Evolutionary conservation across 2,888 invertebrate species (phyloP), one percentile per base, ranked within the genome.

Genomic region (Exephanes ischioxanthus): DNA sequence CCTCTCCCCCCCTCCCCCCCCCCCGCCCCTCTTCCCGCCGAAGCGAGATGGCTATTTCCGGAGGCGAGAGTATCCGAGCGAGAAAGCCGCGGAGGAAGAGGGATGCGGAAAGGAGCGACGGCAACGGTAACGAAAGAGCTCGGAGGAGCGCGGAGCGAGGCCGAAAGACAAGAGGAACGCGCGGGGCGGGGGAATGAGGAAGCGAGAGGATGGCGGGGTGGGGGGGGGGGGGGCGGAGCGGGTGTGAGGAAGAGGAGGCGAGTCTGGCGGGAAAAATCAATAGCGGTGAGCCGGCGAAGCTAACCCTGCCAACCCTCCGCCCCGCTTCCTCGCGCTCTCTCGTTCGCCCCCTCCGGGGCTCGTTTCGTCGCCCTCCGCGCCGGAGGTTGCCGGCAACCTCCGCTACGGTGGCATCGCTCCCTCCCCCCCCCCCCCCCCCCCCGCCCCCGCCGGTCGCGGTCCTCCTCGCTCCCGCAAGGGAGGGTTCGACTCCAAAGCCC

Each of bases 261-360:
- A 94, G 94, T 93, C 93, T 94, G 93, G 93, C 92, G 92, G 93
- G 93, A 94, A 94, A 94, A 94, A 94, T 94, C 94, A 94, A 94
- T 94, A 94, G 93, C 93, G 91, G 93, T 92, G 93, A 93, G 92
- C 93, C 92, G 92, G 92, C 92, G 91, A 93, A 93, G 92, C 93
- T 91, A 92, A 92, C 92, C 92, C 92, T 89, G 90, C 89, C 90
- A 89, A 89, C 89, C 88, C 89, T 88, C 90, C 87, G 84, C 83
- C 67, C 66, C 67, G 37, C 48, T 83, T 63, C 76, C 76, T 58
- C 75, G 66, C 86, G 53, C 81, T 71, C 73, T 83, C 67, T 81
- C 85, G 80, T 79, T 86, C 85, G 80, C 81, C 73, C 80, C 68
- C 19, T 9, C 0, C 45, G 30, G 19, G 19, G 67, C 55, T 26